Conservation (phyloP, 2,888 invertebrate species). For the Platycheirus albimanus region DNA sequence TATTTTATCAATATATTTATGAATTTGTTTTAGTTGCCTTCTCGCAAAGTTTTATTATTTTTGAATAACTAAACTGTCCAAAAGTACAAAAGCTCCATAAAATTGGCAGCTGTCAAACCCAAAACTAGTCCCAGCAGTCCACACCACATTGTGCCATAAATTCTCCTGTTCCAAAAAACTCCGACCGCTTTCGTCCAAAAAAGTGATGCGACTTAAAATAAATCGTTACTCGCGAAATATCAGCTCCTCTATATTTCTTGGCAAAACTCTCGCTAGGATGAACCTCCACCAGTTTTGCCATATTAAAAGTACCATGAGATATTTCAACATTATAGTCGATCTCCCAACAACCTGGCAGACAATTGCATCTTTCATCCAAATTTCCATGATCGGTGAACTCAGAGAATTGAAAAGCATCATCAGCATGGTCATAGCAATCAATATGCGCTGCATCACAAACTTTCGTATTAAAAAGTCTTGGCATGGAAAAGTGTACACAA, state of each 20-base stretch:
- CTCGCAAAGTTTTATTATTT: too few relatives aligned
- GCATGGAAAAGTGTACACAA: constrained; percentile 87
- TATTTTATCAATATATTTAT: too few relatives aligned
- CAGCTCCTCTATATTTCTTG: constrained; percentile 75
- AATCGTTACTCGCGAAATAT: constrained; percentile 85
- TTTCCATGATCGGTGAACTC: constrained; percentile 79
- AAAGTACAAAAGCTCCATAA: constrained; percentile 70
- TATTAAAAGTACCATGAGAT: constrained; percentile 87
- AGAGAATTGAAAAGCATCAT: constrained; percentile 18
- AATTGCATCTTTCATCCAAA: constrained; percentile 79
- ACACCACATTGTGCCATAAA: constrained; percentile 88
- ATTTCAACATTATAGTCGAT: constrained; percentile 88
- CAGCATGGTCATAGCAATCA: constrained; percentile 75
- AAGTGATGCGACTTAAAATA: constrained; percentile 89
- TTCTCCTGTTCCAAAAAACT: constrained; percentile 87
- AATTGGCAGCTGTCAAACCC: constrained; percentile 81
- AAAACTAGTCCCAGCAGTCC: constrained; percentile 84
- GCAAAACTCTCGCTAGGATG: constrained; percentile 75
- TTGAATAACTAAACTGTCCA: too few relatives aligned
- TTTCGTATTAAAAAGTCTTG: constrained; percentile 79
- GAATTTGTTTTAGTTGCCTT: too few relatives aligned
- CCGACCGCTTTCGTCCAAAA: constrained; percentile 86
- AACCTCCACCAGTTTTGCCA: constrained; percentile 80
- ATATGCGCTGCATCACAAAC: constrained; percentile 81
- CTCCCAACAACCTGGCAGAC: constrained; percentile 85